Conservation (phyloP, 2,113 vertebrate genomes). For the Entelurus aequoreus region DNA sequence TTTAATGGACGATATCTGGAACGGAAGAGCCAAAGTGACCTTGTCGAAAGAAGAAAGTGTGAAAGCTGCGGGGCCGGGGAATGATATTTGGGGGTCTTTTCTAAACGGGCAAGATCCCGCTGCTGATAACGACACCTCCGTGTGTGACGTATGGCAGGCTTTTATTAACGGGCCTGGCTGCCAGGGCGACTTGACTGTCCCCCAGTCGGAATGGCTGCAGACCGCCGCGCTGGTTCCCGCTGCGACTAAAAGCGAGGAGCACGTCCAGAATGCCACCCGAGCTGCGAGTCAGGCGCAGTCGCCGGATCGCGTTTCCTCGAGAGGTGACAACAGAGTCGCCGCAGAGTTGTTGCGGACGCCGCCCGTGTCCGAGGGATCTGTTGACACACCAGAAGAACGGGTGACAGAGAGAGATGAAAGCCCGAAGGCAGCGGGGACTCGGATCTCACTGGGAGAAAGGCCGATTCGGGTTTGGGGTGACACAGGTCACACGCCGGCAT, state of each 20-base stretch:
- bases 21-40: conserved; percentile 14
- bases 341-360: conserved; percentile 40
- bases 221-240: conserved; percentile 48
- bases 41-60: conserved; percentile 25
- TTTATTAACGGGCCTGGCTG: conserved; percentile 48
- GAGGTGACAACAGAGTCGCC: conserved; percentile 38
- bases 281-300: conserved; percentile 32
- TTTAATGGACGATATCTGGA: conserved; percentile 35
- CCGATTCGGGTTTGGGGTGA: conserved; percentile 41
- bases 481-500: conserved; percentile 60
- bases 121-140: conserved; percentile 26
- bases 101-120: conserved; percentile 27
- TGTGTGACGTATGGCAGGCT: conserved; percentile 52
- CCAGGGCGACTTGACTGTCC: conserved; percentile 28
- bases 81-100: conserved; percentile 50
- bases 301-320: conserved; percentile 19
- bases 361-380: conserved; percentile 31
- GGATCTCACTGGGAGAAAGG: conserved; percentile 54
- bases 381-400: conserved; percentile 38
- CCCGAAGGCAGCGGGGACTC: conserved; percentile 30
- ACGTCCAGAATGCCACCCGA: not conserved
- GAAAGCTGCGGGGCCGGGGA: conserved; percentile 12
- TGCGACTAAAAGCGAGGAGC: conserved; percentile 9
- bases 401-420: conserved; percentile 39
- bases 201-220: conserved; percentile 65